Percentiles rank a stretch among this genome's conserved stretches.
These are phyloP conservation scores for Hirudo medicinalis DNA, from an alignment of 1,140 invertebrate species.

Conservation along the genomic window DNA sequence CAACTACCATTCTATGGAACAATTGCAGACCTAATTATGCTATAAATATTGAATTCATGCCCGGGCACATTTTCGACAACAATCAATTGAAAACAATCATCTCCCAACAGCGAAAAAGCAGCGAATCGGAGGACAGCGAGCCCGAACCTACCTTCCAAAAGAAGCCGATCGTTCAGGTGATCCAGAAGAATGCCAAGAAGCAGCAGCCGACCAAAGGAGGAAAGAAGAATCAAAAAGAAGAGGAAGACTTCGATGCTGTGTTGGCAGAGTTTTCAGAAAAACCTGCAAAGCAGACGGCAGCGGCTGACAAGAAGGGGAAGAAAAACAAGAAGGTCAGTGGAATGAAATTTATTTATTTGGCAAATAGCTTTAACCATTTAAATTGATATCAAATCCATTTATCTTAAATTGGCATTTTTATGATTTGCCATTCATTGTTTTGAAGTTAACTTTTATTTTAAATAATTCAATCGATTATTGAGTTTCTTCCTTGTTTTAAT, in stretches of 20 bases:
- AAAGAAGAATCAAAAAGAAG: slow-evolving; percentile 42
- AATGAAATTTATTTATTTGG: slow-evolving; percentile 32
- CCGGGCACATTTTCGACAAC: no score
- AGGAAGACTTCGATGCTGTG: slow-evolving; percentile 70
- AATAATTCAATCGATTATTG: background rate
- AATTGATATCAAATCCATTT: no score
- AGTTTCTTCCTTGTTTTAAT: background rate
- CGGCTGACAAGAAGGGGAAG: slow-evolving; percentile 23
- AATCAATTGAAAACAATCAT: slow-evolving; percentile 17
- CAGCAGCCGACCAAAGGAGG: slow-evolving; percentile 14
- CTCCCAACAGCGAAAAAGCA: background rate
- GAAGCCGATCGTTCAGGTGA: background rate
- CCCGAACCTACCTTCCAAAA: background rate
- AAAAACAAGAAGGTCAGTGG: slow-evolving; percentile 29
- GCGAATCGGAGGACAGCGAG: background rate
- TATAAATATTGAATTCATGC: no score
- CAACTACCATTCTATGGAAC: no score
- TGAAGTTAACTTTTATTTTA: background rate
- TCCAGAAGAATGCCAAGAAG: slow-evolving; percentile 6
- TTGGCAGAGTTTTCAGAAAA: slow-evolving; percentile 46
- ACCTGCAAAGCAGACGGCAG: slow-evolving; percentile 39
- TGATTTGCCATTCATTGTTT: no score
- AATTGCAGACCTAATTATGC: no score
- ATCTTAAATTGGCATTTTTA: no score
- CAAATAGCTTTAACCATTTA: slow-evolving; percentile 25